phyloP scores from a whole-genome alignment of 2,888 invertebrate genomes.

The Drosophila neutralis region DNA sequence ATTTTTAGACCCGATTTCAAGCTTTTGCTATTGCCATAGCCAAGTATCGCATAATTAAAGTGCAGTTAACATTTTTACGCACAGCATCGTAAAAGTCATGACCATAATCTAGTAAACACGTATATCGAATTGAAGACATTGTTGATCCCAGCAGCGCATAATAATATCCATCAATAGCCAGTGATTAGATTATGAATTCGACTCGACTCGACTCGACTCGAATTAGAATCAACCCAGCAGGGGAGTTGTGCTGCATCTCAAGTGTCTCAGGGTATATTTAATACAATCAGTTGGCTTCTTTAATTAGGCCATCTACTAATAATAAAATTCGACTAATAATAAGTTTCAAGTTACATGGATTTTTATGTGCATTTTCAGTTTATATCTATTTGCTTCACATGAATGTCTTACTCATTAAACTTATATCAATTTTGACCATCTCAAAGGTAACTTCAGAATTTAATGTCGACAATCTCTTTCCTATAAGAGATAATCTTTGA shows the following conservation, averaged over 20 bases:
- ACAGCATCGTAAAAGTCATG: conserved; percentile 57
- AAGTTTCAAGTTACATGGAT: neutral
- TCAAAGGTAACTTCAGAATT: neutral
- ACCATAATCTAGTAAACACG: conserved; percentile 8
- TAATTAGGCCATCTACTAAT: neutral
- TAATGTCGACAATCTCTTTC: neutral
- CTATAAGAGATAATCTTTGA: neutral
- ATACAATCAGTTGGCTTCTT: neutral
- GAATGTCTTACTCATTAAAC: neutral
- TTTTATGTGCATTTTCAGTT: neutral
- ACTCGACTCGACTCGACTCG: conserved; percentile 5
- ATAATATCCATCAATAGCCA: conserved; percentile 14
- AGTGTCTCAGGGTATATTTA: conserved; percentile 14
- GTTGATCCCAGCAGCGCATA: neutral
- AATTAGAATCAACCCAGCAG: conserved; percentile 7
- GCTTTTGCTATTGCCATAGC: neutral
- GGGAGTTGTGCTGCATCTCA: neutral
- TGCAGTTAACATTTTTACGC: conserved; percentile 48
- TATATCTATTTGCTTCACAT: neutral
- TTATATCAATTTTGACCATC: neutral
- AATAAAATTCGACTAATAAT: too few species aligned
- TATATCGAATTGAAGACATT: conserved; percentile 10
- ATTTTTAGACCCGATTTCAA: conserved; percentile 53
- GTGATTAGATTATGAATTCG: conserved; percentile 36
- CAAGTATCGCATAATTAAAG: conserved; percentile 59